A percentile compares a stretch with the other conserved stretches of the same genome.
These are phyloP conservation scores for Aurelia aurita complex sp. Pacific DNA, from an alignment of 30 jellyfish, hydroid and myxozoan genomes.

Conservation along the genomic window DNA sequence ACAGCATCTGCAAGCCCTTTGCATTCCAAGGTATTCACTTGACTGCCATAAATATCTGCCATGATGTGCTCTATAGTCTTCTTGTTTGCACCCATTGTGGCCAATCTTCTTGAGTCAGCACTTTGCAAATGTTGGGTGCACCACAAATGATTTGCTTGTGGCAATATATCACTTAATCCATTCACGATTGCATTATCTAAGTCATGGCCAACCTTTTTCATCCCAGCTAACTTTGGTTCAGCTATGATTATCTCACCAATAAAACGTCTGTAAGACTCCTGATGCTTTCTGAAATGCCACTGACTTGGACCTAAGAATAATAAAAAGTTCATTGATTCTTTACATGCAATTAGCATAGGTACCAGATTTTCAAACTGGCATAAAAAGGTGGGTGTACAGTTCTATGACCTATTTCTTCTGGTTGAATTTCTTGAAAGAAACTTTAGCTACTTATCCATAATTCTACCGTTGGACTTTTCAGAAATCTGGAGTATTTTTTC, in stretches of 20 bases:
- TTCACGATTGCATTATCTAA: constrained; percentile 55
- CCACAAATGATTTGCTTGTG: constrained; percentile 40
- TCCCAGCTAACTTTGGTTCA: constrained; percentile 26
- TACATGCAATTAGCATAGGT: no score
- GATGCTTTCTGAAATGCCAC: constrained; percentile 55
- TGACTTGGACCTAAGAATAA: constrained; percentile 22
- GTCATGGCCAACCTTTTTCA: constrained; percentile 61
- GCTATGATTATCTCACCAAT: constrained; percentile 36
- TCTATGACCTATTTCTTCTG: no score
- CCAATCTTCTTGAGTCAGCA: constrained; percentile 42
- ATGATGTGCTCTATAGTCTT: constrained; percentile 51
- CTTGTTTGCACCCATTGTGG: constrained; percentile 48
- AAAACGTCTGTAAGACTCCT: constrained; percentile 32
- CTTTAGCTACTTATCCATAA: no score
- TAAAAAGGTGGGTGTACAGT: no score
- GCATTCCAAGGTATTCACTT: constrained; percentile 26
- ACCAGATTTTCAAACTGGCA: no score
- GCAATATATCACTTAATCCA: constrained; percentile 43
- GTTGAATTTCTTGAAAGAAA: no score
- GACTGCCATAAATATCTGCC: constrained; percentile 65
- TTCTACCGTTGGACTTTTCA: no score
- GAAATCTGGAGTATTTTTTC: no score
- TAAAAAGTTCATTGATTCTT: background rate
- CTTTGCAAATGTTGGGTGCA: constrained; percentile 62
- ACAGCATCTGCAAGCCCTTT: constrained; percentile 56